phyloP scores from a whole-genome alignment of 2,888 invertebrate species.

The Phlogophora meticulosa region DNA sequence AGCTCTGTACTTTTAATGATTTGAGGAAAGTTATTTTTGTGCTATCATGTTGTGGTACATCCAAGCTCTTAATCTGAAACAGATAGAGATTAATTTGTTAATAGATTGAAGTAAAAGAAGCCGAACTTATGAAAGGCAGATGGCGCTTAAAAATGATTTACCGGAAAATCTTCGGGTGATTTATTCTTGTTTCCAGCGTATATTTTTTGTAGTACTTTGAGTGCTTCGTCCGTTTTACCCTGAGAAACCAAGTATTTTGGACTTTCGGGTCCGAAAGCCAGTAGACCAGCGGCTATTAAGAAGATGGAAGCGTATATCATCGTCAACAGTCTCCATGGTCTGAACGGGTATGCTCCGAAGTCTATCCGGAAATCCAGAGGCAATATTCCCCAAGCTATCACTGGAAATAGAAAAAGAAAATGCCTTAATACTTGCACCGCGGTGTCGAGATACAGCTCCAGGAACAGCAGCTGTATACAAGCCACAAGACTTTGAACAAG shows the following conservation, averaged over 20 bases:
- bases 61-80: conserved; percentile 80
- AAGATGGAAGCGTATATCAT: conserved; percentile 92
- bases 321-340: conserved; percentile 94
- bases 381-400: conserved; percentile 93
- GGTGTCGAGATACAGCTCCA: too few relatives aligned
- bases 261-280: conserved; percentile 93
- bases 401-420: conserved; percentile 79
- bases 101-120: not conserved
- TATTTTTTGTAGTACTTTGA: conserved; percentile 92
- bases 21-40: conserved; percentile 74
- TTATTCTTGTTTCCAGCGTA: conserved; percentile 88
- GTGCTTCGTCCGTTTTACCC: conserved; percentile 91
- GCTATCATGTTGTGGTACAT: conserved; percentile 65
- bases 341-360: conserved; percentile 90
- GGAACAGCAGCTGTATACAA: too few relatives aligned
- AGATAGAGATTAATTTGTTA: conserved; percentile 1
- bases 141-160: conserved; percentile 67
- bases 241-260: conserved; percentile 94
- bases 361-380: conserved; percentile 89
- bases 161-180: conserved; percentile 86
- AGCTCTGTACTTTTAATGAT: conserved; percentile 89
- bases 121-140: not conserved
- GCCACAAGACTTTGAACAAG: too few relatives aligned
- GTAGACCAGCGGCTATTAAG: conserved; percentile 89
- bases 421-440: too few relatives aligned